Conservation (phyloP, 2,113 vertebrate species). For the Menura novaehollandiae region DNA sequence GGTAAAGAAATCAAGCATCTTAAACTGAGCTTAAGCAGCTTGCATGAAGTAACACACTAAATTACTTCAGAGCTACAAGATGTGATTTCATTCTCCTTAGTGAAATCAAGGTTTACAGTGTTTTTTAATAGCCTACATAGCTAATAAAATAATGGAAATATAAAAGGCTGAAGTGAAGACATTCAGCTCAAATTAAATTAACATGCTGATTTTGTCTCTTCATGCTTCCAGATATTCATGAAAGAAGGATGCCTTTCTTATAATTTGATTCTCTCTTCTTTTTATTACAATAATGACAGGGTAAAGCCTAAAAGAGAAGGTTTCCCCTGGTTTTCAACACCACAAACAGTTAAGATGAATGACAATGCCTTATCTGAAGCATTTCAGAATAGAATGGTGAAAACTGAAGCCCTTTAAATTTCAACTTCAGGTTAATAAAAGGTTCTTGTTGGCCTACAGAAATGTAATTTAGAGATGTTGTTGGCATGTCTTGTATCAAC, state of each 20-base stretch:
- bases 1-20: background rate
- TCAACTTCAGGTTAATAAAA: background rate
- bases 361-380: background rate
- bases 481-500: background rate
- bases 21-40: background rate
- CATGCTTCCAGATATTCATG: background rate
- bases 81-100: background rate
- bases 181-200: background rate
- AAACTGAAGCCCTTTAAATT: background rate
- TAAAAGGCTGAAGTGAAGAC: background rate
- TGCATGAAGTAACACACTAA: background rate
- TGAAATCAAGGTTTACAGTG: background rate
- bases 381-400: background rate
- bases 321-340: background rate
- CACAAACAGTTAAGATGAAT: background rate
- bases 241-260: background rate
- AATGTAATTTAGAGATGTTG: background rate
- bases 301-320: background rate
- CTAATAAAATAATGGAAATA: background rate
- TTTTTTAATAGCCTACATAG: background rate
- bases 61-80: background rate
- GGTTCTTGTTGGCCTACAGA: background rate
- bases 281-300: background rate
- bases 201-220: background rate
- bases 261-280: background rate